Base-by-base conservation (phyloP, 2,888 invertebrate genomes). In the Elegia similella region DNA sequence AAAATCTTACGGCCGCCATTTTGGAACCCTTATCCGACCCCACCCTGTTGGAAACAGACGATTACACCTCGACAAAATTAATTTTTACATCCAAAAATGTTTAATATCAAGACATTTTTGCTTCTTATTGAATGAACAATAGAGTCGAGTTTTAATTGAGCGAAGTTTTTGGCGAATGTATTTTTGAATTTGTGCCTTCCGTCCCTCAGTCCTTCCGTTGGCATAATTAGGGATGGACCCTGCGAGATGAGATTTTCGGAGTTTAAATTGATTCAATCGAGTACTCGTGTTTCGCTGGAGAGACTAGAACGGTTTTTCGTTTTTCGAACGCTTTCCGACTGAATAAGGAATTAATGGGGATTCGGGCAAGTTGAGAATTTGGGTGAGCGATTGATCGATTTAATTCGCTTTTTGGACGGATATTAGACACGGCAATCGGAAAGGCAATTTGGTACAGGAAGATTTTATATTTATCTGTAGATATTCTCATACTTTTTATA, bases 221-320 rank as follows among this genome's bases (percentile, higher is more conserved):
- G 86, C 83, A 89, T 89, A 89, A 90, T 90, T 88, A 90, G 90
- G 89, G 87, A 82, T 80, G 86, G 76, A 82, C 88, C 86, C 84
- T 84, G 67, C 71, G 77, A 84, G 85, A 89, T 87, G 88, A 85
- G 88, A 88, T 86, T 84, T 81, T 86, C 74, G 82, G 75, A 82
- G 82, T 86, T 86, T 86, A 88, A 90, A 90, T 89, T 88, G 88
- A 90, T 88, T 89, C 88, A 86, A 89, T 89, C 87, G 86, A 84
- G 80, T 80, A 76, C 76, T 78, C 78, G 83, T 86, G 85, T 85
- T 86, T 82, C 83, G 82, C 78, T 75, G 72, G 78, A 80, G 82
- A 83, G 78, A 73, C 65, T 67, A 65, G 48, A 64, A 63, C 65
- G 70, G 70, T 66, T 69, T 62, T 59, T 62, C 64, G 62, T 63